A percentile compares a stretch with the other conserved stretches of the same genome.
These are phyloP conservation scores for Podargus strigoides DNA, from an alignment of 2,797 vertebrate species.

Conservation along the genomic window DNA sequence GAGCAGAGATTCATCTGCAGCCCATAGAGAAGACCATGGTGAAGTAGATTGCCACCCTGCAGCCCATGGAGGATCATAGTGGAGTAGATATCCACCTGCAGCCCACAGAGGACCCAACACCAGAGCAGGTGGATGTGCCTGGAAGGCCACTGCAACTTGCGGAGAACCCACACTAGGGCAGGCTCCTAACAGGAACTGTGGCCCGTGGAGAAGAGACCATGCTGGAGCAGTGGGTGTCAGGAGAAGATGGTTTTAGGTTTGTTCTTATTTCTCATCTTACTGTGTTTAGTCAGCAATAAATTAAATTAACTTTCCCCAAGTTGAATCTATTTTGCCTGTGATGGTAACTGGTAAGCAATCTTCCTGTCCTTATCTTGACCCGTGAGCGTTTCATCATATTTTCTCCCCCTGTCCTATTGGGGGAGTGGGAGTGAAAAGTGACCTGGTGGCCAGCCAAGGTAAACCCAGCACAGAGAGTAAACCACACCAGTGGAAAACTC, in stretches of 20 bases:
- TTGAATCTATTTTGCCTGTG: neutral
- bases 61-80: neutral
- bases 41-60: neutral
- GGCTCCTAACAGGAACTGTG: neutral
- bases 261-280: neutral
- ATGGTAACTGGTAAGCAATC: neutral
- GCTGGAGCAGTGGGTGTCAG: accelerated
- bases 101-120: accelerated
- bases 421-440: neutral
- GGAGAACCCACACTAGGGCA: accelerated
- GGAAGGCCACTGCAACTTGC: neutral
- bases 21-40: neutral
- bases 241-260: neutral
- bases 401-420: neutral
- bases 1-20: neutral
- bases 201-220: neutral
- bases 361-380: neutral
- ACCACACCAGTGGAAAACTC: neutral
- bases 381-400: neutral
- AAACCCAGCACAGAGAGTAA: neutral
- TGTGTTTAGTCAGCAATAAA: neutral
- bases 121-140: neutral
- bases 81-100: neutral
- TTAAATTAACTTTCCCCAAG: neutral
- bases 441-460: neutral